Evolutionary conservation across 2,113 vertebrate species (phyloP), one percentile per base, ranked within the genome.

Genomic region (Cettia cetti): DNA sequence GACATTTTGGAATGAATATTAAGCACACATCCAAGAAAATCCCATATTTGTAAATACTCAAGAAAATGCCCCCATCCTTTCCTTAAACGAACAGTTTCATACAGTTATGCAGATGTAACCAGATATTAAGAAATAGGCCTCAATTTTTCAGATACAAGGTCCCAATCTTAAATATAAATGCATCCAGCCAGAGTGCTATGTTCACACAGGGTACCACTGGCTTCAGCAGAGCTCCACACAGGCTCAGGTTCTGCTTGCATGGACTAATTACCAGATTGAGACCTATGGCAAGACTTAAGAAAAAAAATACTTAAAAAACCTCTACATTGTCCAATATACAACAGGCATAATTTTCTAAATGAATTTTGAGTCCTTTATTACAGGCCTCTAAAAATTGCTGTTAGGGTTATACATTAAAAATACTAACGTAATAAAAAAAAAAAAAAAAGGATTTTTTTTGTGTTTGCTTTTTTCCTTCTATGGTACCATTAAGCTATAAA

Each of bases 401-500:
- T 98, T 98, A 98, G 95, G 97, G 92, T 97, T 98, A 98, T 85
- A 97, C 94, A 96, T 95, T 76, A 92, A 97, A 97, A 97, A 96
- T 56, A 77, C 97, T 97, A 98, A 93, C 95, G 96, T 94, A 97
- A 98, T 57, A 14, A 3, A 20, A 30, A 91, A 94, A 91, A 71
- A 87, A 69, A 4, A 1, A 42, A 0, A 1, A n/a, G n/a, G n/a
- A 3, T 22, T 66, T 86, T 89, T 93, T 90, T 77, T 92, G 86
- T 95, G 92, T 94, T 87, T 94, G 89, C 60, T 97, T 94, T 72
- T 92, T 97, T 97, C 87, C 88, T 95, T 96, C 97, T 98, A 98
- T 94, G 53, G 76, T 97, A 86, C 91, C 98, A 97, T 98, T 98
- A 98, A 97, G 90, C 98, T 98, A 98, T 97, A 97, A 98, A 98